Evolutionary conservation across 35 echinoderm and acorn worm genomes (phyloP), one percentile per base, ranked within the genome.

Genomic region (Lytechinus variegatus): DNA sequence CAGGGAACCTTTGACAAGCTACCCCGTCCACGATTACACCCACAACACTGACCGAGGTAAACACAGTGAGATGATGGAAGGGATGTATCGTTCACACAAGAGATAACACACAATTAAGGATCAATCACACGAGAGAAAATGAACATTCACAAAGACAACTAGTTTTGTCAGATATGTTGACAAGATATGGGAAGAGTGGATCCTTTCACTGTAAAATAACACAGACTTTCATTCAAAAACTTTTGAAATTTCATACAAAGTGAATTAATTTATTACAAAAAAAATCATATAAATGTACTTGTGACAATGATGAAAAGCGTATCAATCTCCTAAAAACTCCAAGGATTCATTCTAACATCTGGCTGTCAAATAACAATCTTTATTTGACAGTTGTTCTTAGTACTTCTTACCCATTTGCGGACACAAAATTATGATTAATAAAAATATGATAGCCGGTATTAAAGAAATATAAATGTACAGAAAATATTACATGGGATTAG

Each of bases 401-500:
- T 16, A 79, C n/a, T 24, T 79, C 19, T 1, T 79, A 24, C 61
- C n/a, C 66, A 24, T 7, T 24, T 79, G 66, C n/a, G 66, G n/a
- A 79, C 66, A 79, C 66, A 79, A 79, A 79, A 79, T 24, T 79
- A 6, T 58, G 56, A 58, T 79, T 79, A 24, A 79, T 79, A 79
- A 79, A 79, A 79, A 79, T 79, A 79, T n/a, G 66, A 79, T 79
- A 79, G 16, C 66, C 16, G n/a, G 66, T 79, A 79, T 79, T 16
- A 79, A 6, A 7, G 66, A 24, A 24, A 6, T 79, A 24, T 79
- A 24, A 16, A 79, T n/a, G 66, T 79, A 79, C 66, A 24, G 66
- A 79, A 79, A 79, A 24, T 79, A 79, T 79, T 79, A 79, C 66
- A n/a, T 24, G 66, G n/a, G 66, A 79, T 79, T 79, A 79, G 66